A percentile compares a stretch with the other conserved stretches of the same genome.
These are phyloP conservation scores for Molorchus minor DNA, from an alignment of 2,888 invertebrate genomes.

Conservation along the genomic window DNA sequence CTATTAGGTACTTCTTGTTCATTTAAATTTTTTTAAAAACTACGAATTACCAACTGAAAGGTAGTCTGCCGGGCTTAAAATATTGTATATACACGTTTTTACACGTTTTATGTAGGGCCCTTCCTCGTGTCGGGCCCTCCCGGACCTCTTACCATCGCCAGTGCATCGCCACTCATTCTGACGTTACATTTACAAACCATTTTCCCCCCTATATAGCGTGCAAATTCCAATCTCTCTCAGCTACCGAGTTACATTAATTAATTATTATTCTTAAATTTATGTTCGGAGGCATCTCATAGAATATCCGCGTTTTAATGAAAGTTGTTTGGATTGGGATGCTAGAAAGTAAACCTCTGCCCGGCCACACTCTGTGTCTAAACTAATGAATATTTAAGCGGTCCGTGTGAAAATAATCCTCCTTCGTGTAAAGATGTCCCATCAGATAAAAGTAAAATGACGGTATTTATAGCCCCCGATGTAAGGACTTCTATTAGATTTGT, in stretches of 20 bases:
- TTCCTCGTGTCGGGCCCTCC: not conserved
- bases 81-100: not conserved
- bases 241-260: slow-evolving; percentile 18
- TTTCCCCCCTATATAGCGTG: no score
- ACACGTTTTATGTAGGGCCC: not conserved
- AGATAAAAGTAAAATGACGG: slow-evolving; percentile 12
- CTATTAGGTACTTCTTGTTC: no score
- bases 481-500: no score
- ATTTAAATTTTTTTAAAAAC: no score
- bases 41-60: not conserved
- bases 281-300: slow-evolving; percentile 8
- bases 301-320: slow-evolving; percentile 6
- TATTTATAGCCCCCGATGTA: slow-evolving; percentile 6
- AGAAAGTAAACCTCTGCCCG: slow-evolving; percentile 7
- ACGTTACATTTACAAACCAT: no score
- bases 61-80: not conserved
- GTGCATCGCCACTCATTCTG: no score
- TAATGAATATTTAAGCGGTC: slow-evolving; percentile 23
- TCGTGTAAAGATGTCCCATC: slow-evolving; percentile 7
- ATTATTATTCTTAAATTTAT: not conserved
- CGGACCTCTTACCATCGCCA: not conserved
- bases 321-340: slow-evolving; percentile 13
- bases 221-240: not conserved
- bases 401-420: slow-evolving; percentile 15
- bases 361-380: not conserved